Percentiles rank a stretch among this genome's conserved stretches.
Conservation (phyloP, 2,113 vertebrate species). For the Gallinago undulata region DNA sequence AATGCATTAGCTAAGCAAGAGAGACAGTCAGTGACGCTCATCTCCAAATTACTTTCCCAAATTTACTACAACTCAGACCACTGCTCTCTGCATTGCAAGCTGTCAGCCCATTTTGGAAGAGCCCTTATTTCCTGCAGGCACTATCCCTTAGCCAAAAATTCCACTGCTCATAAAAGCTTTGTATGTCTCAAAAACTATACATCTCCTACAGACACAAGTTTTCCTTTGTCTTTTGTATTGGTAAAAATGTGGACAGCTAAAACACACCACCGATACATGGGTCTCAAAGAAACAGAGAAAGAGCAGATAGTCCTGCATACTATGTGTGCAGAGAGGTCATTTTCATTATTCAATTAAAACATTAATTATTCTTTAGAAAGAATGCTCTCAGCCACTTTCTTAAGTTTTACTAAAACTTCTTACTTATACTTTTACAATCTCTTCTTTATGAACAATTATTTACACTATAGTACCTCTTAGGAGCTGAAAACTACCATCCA, state of each 20-base stretch:
- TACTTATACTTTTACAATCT: not conserved
- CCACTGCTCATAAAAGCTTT: slow-evolving; percentile 12
- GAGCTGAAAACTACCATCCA: not conserved
- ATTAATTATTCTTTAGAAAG: not conserved
- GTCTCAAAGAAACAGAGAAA: not conserved
- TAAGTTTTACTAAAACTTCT: not conserved
- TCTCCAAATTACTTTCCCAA: not conserved
- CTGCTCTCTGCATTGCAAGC: not conserved
- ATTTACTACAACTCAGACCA: not conserved
- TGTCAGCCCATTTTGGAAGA: not conserved
- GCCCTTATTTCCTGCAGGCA: not conserved
- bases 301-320: not conserved
- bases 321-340: not conserved
- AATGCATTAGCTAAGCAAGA: not conserved
- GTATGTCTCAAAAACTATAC: not conserved
- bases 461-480: not conserved
- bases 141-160: not conserved
- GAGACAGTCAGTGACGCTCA: not conserved
- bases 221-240: not conserved
- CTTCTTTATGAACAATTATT: not conserved
- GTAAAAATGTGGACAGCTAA: slow-evolving; percentile 6
- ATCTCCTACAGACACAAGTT: not conserved
- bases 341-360: not conserved
- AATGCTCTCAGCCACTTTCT: not conserved
- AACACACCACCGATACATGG: not conserved